Conservation (phyloP, 2,888 invertebrate species). For the Baronia brevicornis region DNA sequence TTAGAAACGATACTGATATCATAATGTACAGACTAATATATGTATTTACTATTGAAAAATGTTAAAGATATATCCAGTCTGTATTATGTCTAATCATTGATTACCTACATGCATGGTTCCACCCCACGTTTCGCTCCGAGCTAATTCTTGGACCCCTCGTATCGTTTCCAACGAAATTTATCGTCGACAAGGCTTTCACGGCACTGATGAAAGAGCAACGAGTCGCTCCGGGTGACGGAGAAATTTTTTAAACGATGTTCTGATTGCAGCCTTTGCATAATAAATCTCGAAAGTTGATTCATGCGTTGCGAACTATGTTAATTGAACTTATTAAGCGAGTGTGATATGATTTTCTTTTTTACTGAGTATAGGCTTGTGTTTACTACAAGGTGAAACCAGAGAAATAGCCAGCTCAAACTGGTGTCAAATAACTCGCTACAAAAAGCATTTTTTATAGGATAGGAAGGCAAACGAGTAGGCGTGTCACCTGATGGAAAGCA, state of each 20-base stretch:
- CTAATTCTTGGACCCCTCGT: constrained; percentile 34
- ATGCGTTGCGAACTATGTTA: constrained; percentile 1
- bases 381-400: too few relatives aligned
- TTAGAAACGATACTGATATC: too few relatives aligned
- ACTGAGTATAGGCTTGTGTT: too few relatives aligned
- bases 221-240: constrained; percentile 26
- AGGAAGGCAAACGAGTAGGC: too few relatives aligned
- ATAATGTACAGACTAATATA: too few relatives aligned
- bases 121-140: constrained; percentile 34
- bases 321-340: too few relatives aligned
- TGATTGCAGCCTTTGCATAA: constrained; percentile 18
- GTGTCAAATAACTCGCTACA: too few relatives aligned
- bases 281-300: constrained; percentile 18
- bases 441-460: too few relatives aligned
- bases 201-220: constrained; percentile 34
- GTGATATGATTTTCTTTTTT: too few relatives aligned
- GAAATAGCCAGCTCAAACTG: too few relatives aligned
- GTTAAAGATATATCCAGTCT: background rate
- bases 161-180: constrained; percentile 32
- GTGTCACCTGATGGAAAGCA: too few relatives aligned
- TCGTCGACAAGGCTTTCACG: constrained; percentile 31
- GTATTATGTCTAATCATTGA: constrained; percentile 4
- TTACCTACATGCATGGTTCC: background rate
- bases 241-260: constrained; percentile 19
- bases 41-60: too few relatives aligned